Evolutionary conservation across 1,140 invertebrate genomes (phyloP), one percentile per base, ranked within the genome.

Genomic region (Lepeophtheirus salmonis): DNA sequence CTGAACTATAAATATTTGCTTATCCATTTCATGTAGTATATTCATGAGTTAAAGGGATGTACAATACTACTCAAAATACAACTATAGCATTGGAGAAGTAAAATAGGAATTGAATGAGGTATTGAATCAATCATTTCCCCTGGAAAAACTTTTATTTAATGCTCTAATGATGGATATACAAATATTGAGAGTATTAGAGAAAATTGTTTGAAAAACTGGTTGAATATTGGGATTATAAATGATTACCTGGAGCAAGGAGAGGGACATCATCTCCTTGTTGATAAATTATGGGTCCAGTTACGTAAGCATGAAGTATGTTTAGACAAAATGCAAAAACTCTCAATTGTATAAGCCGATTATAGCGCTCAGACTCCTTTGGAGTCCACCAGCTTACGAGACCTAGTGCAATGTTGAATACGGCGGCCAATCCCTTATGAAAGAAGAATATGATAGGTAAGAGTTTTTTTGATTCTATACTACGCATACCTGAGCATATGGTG

Each of bases 241-340:
- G n/a, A 6, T 41, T 48, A 57, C 55, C 55, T 30, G 55, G 55
- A 14, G 55, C 55, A 21, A 57, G 23, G 21, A 57, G 55, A 20
- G 55, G 55, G 2, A 41, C 17, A 30, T 57, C 55, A 26, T 57
- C 55, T 17, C 26, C 30, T n/a, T 41, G 30, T 23, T 57, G 55
- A 41, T 57, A 57, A 16, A 57, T 57, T 3, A 57, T 57, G 55
- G 55, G 55, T 26, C 55, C 55, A 16, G 55, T 57, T 17, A 57
- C 26, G 55, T 57, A 57, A n/a, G 55, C 55, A 30, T 57, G 55
- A n/a, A 57, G 55, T n/a, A 57, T 57, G 26, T 57, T 57, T 12
- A 57, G 6, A 24, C 55, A 57, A 25, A 57, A 57, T 23, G 26
- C 55, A 41, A 57, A 57, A 21, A 57, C 55, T 3, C 55, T 20